A percentile compares a stretch with the other conserved stretches of the same genome.
phyloP scores from a whole-genome alignment of 2,888 invertebrate genomes.

The Pandemis heparana region DNA sequence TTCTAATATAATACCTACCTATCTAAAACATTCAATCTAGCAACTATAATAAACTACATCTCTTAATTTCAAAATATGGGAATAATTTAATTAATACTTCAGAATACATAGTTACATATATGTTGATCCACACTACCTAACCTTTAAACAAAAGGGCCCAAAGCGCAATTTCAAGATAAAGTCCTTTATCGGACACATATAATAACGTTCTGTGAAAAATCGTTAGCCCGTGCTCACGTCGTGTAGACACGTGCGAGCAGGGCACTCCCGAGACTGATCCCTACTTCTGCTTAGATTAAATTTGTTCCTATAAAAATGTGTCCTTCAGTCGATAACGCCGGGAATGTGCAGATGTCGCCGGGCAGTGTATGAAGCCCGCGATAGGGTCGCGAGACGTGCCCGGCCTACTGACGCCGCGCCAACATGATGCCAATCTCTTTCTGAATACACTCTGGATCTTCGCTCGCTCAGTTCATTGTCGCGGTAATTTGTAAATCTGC shows the following conservation, averaged over 20 bases:
- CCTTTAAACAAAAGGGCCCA: constrained; percentile 23
- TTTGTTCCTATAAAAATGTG: constrained; percentile 82
- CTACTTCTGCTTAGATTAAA: constrained; percentile 81
- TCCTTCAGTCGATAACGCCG: constrained; percentile 77
- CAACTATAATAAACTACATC: too few relatives aligned
- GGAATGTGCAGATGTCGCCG: constrained; percentile 81
- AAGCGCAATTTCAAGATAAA: constrained; percentile 67
- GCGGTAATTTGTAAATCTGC: constrained; percentile 22
- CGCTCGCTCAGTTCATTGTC: constrained; percentile 20
- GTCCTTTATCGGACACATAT: constrained; percentile 70
- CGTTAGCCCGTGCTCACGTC: constrained; percentile 75
- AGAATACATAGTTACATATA: too few relatives aligned
- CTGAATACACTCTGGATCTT: constrained; percentile 23
- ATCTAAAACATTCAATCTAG: too few relatives aligned
- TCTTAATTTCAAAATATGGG: too few relatives aligned
- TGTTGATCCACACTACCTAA: background rate
- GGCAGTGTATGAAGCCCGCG: constrained; percentile 75
- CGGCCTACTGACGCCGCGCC: constrained; percentile 64
- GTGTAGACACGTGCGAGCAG: constrained; percentile 70
- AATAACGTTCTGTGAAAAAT: constrained; percentile 76
- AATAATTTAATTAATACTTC: too few relatives aligned
- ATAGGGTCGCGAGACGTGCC: constrained; percentile 74
- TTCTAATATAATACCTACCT: too few relatives aligned
- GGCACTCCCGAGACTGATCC: constrained; percentile 81
- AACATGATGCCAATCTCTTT: constrained; percentile 40